Conservation (phyloP, 1,140 invertebrate species). For the Druon quercuslanigerum region DNA sequence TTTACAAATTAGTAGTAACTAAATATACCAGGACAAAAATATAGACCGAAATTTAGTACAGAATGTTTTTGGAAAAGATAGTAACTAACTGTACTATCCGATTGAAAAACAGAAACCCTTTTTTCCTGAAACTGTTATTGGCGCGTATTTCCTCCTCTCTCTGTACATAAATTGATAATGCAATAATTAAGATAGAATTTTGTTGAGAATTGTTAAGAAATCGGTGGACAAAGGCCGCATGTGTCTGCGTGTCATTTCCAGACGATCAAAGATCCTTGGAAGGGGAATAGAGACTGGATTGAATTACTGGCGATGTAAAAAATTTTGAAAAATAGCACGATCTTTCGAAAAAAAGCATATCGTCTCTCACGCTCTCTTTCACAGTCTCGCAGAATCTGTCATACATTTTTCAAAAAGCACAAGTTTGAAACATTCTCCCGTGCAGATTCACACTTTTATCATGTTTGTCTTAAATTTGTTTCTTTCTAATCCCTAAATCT, state of each 20-base stretch:
- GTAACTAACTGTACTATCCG: too few relatives aligned
- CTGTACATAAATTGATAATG: too few relatives aligned
- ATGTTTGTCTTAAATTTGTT: conserved; percentile 63
- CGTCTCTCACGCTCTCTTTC: conserved; percentile 42
- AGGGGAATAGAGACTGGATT: conserved; percentile 58
- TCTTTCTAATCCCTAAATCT: conserved; percentile 71
- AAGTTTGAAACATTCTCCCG: conserved; percentile 42
- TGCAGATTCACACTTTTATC: conserved; percentile 51
- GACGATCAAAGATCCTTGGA: conserved; percentile 62
- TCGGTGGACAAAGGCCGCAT: conserved; percentile 60
- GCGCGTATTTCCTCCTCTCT: too few relatives aligned
- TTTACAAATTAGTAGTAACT: too few relatives aligned
- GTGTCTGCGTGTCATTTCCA: conserved; percentile 62
- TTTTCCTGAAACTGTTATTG: too few relatives aligned
- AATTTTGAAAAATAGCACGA: conserved; percentile 76
- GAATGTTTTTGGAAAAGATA: too few relatives aligned
- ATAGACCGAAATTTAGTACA: too few relatives aligned
- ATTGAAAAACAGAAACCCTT: too few relatives aligned
- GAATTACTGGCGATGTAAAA: conserved; percentile 58
- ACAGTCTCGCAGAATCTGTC: conserved; percentile 46
- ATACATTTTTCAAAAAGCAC: conserved; percentile 46
- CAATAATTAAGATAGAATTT: not conserved
- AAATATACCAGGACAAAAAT: too few relatives aligned
- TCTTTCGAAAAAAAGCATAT: conserved; percentile 67
- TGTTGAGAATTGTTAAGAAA: conserved; percentile 28